These are phyloP conservation scores for Orientallactaga bullata DNA, from an alignment of 2,113 vertebrate genomes.

Conservation along the genomic window DNA sequence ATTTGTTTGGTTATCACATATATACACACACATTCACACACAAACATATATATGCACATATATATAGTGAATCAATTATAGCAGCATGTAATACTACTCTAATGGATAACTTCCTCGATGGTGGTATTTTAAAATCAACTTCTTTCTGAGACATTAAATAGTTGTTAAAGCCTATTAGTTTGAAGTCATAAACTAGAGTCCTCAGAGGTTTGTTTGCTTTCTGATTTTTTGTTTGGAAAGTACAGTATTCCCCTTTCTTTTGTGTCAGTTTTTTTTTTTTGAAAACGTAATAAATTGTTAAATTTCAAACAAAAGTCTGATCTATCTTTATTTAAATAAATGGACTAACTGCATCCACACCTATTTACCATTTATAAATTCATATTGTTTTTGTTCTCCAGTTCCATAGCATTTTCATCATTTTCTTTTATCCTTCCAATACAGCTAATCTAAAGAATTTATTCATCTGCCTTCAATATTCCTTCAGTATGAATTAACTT, in stretches of 20 bases:
- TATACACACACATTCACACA: background rate
- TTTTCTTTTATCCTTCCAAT: constrained; percentile 29
- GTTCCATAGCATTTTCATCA: background rate
- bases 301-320: constrained; percentile 36
- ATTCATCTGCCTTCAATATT: constrained; percentile 24
- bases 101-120: background rate
- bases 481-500: background rate
- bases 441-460: background rate
- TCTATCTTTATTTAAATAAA: background rate
- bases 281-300: background rate
- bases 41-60: background rate
- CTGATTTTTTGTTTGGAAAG: constrained; percentile 21
- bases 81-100: background rate
- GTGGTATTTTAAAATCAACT: constrained; percentile 14
- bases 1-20: too few relatives aligned
- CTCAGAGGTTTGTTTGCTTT: background rate
- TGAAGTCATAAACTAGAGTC: constrained; percentile 18
- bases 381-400: background rate
- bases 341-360: background rate
- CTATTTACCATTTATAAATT: background rate
- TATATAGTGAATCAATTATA: background rate
- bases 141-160: constrained; percentile 34
- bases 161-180: constrained; percentile 33
- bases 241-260: background rate
- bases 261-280: background rate